phyloP scores from a whole-genome alignment of 2,888 invertebrate genomes.

The Pandemis cinnamomeana region DNA sequence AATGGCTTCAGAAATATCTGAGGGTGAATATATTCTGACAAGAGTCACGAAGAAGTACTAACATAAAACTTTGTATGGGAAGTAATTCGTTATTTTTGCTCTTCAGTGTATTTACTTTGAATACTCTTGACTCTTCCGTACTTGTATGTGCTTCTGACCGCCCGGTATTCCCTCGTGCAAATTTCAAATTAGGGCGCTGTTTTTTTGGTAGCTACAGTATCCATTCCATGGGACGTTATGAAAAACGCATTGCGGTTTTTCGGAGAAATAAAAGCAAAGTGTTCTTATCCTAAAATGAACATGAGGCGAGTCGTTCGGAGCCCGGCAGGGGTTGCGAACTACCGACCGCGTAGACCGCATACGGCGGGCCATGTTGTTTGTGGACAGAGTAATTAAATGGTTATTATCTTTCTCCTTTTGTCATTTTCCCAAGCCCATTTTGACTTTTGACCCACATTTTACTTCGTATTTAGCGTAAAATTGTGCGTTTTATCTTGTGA shows the following conservation, averaged over 20 bases:
- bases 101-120: no score
- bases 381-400: slow-evolving; percentile 18
- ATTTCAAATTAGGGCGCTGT: slow-evolving; percentile 9
- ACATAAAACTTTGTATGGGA: no score
- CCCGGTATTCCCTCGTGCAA: neutral
- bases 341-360: slow-evolving; percentile 13
- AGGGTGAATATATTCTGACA: no score
- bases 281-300: slow-evolving; percentile 10
- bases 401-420: slow-evolving; percentile 20
- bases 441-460: slow-evolving; percentile 6
- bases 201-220: neutral
- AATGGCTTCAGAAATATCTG: no score
- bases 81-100: no score
- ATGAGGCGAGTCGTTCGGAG: neutral
- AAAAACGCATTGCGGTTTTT: slow-evolving; percentile 19
- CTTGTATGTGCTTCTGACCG: neutral
- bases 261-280: slow-evolving; percentile 11
- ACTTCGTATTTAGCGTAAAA: neutral
- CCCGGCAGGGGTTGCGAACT: slow-evolving; percentile 15
- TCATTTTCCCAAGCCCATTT: neutral
- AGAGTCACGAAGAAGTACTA: no score
- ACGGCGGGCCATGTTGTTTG: slow-evolving; percentile 14
- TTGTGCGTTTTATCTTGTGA: no score
- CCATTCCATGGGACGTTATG: slow-evolving; percentile 8
- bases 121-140: neutral